Percentiles rank a stretch among this genome's conserved stretches.
Evolutionary conservation across 1,140 invertebrate species (phyloP).

Genomic region (Neelides sp.): DNA sequence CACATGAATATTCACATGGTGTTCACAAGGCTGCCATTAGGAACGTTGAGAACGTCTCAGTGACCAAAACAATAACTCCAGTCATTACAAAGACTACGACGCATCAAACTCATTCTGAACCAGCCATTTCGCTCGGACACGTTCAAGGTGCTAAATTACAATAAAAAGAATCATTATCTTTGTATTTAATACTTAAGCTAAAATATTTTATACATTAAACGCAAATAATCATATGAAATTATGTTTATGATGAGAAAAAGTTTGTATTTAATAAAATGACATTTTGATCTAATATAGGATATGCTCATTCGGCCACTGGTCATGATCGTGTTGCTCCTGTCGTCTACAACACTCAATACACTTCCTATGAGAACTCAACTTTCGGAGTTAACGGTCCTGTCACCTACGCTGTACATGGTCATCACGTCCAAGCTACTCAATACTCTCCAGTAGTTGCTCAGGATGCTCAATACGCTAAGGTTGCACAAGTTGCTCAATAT

Average conservation of each 20-base stretch:
- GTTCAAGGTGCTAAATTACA: not conserved
- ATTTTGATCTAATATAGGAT: conserved; percentile 1
- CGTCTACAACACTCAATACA: conserved; percentile 1
- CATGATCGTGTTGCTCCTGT: conserved; percentile 2
- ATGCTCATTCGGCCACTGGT: not conserved
- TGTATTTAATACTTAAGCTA: not conserved
- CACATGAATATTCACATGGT: not conserved
- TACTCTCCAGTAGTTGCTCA: too few relatives aligned
- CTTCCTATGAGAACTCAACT: not conserved
- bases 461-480: too few relatives aligned
- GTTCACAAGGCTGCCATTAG: not conserved
- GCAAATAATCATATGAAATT: too few relatives aligned
- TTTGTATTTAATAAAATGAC: too few relatives aligned
- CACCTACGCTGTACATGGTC: too few relatives aligned
- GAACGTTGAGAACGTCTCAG: conserved; percentile 3
- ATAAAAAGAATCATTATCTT: conserved; percentile 1
- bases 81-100: conserved; percentile 8
- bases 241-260: too few relatives aligned
- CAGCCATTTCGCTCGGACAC: conserved; percentile 1
- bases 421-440: too few relatives aligned
- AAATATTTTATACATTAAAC: conserved; percentile 1
- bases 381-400: conserved; percentile 1
- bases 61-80: conserved; percentile 6
- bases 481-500: too few relatives aligned
- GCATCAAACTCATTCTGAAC: not conserved